A percentile compares a stretch with the other conserved stretches of the same genome.
Conservation (phyloP, 2,113 vertebrate species). For the Ariopsis seemanni region DNA sequence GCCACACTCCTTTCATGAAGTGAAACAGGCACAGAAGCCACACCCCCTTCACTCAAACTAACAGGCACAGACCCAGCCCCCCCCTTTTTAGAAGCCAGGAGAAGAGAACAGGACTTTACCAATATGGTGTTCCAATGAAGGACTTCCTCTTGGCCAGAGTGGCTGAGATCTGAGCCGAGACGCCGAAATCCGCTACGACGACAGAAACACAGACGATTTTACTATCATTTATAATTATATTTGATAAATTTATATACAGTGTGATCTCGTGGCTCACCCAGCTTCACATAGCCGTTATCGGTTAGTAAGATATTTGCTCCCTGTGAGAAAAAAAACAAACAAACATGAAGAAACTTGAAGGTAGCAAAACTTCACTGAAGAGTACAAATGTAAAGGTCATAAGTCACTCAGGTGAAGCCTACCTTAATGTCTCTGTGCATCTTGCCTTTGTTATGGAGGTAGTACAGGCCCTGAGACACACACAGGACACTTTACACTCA, state of each 20-base stretch:
- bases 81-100: neutral
- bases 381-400: neutral
- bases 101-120: conserved; percentile 72
- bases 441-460: conserved; percentile 79
- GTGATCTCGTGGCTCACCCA: conserved; percentile 76
- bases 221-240: neutral
- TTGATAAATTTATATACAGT: neutral
- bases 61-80: neutral
- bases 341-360: neutral
- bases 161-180: conserved; percentile 97
- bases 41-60: neutral
- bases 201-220: neutral
- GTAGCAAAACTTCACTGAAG: neutral
- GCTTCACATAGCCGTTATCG: conserved; percentile 95
- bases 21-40: neutral
- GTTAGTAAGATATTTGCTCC: conserved; percentile 98
- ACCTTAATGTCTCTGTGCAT: conserved; percentile 84
- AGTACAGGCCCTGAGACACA: conserved; percentile 73
- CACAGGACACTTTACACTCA: neutral
- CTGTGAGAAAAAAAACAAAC: conserved; percentile 69
- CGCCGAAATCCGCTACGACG: conserved; percentile 90
- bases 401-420: conserved; percentile 34
- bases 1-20: neutral
- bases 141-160: conserved; percentile 98
- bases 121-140: conserved; percentile 98